These are phyloP conservation scores for Meganola albula DNA, from an alignment of 2,888 invertebrate genomes.

Conservation along the genomic window DNA sequence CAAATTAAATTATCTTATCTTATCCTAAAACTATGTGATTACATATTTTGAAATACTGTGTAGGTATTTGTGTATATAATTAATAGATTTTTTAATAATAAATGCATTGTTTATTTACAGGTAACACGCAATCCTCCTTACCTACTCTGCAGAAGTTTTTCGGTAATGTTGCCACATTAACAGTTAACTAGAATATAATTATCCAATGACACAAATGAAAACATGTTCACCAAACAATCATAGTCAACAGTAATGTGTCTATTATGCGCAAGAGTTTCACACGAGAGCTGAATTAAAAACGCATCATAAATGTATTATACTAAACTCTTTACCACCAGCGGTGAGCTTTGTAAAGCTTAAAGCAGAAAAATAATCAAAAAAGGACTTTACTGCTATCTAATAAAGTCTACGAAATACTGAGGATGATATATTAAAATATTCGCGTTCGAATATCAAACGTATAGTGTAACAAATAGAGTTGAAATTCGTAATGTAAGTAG, in stretches of 20 bases:
- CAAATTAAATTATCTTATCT: no score
- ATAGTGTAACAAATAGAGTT: not conserved
- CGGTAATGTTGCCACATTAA: not conserved
- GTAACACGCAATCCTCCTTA: no score
- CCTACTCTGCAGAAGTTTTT: no score
- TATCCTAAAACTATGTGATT: no score
- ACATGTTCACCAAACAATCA: constrained; percentile 34
- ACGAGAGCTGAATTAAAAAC: constrained; percentile 69
- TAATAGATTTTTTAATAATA: no score
- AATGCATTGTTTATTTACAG: constrained; percentile 21
- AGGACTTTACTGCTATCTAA: constrained; percentile 11
- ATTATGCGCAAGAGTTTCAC: constrained; percentile 70
- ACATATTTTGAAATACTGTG: no score
- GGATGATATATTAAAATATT: no score
- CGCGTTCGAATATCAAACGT: constrained; percentile 13
- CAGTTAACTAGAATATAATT: constrained; percentile 16
- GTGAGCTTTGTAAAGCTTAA: constrained; percentile 20
- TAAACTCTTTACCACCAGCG: constrained; percentile 57
- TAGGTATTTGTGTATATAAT: no score
- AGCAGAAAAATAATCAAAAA: constrained; percentile 14
- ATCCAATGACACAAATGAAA: constrained; percentile 32
- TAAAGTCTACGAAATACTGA: not conserved
- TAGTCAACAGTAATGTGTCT: constrained; percentile 59
- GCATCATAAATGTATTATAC: constrained; percentile 71
- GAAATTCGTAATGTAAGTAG: constrained; percentile 9